These are phyloP conservation scores for Bellardia pandia DNA, from an alignment of 2,888 invertebrate species.

Conservation along the genomic window DNA sequence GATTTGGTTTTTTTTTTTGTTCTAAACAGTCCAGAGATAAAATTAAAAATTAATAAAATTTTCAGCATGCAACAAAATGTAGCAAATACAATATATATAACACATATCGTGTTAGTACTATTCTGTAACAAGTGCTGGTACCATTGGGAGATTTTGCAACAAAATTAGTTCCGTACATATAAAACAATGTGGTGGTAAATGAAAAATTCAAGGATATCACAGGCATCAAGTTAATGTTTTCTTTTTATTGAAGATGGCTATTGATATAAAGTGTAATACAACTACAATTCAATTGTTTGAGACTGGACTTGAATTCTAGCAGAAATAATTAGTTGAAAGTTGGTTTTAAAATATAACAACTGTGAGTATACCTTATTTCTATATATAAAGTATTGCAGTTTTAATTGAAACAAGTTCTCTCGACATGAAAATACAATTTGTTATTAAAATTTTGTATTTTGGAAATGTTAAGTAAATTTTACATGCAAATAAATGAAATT, in stretches of 20 bases:
- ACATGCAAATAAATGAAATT: neutral
- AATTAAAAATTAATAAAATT: constrained; percentile 52
- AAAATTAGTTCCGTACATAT: constrained; percentile 24
- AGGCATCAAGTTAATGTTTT: neutral
- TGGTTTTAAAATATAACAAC: neutral
- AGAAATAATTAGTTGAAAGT: too few relatives aligned
- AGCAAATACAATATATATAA: neutral
- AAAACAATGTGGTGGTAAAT: neutral
- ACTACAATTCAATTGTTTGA: too few relatives aligned
- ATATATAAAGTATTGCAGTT: neutral
- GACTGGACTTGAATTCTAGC: too few relatives aligned
- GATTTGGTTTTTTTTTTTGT: neutral
- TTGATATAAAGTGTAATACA: too few relatives aligned
- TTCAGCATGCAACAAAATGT: neutral
- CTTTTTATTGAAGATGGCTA: too few relatives aligned
- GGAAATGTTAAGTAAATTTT: constrained; percentile 13
- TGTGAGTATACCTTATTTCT: neutral
- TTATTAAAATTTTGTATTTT: constrained; percentile 26
- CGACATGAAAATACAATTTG: constrained; percentile 40
- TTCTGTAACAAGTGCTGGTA: constrained; percentile 25
- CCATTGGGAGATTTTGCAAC: constrained; percentile 19
- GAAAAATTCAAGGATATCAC: constrained; percentile 5
- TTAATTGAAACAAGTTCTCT: constrained; percentile 12
- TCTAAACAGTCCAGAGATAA: constrained; percentile 5
- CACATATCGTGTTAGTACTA: constrained; percentile 4